Conservation (phyloP, 2,113 vertebrate species). For the Numida meleagris region DNA sequence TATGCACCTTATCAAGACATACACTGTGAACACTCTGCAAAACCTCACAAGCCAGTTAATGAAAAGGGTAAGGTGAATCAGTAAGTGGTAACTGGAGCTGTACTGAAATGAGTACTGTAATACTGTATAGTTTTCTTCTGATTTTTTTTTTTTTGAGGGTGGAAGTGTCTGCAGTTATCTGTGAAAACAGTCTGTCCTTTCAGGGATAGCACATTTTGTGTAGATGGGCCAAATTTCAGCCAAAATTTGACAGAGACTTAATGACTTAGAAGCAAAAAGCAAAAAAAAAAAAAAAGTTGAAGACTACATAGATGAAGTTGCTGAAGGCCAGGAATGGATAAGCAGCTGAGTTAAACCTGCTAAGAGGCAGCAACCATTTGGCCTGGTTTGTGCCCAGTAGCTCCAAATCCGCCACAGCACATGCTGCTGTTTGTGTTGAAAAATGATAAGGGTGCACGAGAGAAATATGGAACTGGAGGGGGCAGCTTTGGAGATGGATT, state of each 20-base stretch:
- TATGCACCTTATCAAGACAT: conserved; percentile 94
- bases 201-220: neutral
- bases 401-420: neutral
- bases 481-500: neutral
- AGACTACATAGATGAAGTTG: neutral
- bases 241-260: neutral
- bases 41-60: conserved; percentile 92
- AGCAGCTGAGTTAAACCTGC: neutral
- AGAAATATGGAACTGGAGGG: neutral
- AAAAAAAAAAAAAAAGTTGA: neutral
- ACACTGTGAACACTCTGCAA: conserved; percentile 92
- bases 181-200: neutral
- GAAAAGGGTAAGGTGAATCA: conserved; percentile 87
- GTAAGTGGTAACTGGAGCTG: neutral
- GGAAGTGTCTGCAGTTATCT: neutral
- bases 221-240: neutral
- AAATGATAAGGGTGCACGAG: neutral
- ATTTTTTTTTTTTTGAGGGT: neutral
- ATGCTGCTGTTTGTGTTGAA: neutral
- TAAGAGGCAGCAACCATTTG: neutral
- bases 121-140: neutral
- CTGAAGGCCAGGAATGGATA: neutral
- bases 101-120: neutral
- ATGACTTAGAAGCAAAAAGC: neutral
- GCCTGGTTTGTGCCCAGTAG: too few species aligned